These are phyloP conservation scores for Indri indri DNA, from an alignment of 2,113 vertebrate species.

Conservation along the genomic window DNA sequence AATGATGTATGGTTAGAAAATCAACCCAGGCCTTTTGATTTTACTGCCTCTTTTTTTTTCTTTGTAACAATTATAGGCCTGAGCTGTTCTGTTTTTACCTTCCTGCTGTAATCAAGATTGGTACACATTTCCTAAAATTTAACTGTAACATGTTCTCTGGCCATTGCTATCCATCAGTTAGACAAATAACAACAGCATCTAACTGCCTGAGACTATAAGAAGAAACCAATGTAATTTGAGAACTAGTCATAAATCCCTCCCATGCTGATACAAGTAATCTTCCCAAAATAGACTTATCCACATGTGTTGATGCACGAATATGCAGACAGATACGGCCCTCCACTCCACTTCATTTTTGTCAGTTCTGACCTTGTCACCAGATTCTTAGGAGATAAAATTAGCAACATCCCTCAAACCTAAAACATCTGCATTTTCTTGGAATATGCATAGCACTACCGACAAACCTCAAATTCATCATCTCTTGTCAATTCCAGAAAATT, in stretches of 20 bases:
- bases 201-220: background rate
- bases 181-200: too few species aligned
- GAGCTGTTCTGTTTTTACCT: background rate
- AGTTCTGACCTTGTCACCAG: background rate
- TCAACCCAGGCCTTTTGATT: too few species aligned
- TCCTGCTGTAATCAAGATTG: background rate
- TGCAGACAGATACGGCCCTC: too few species aligned
- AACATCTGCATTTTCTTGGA: background rate
- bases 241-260: too few species aligned
- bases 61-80: too few species aligned
- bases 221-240: fast-evolving
- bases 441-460: background rate
- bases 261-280: fast-evolving
- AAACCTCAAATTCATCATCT: background rate
- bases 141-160: background rate
- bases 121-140: background rate
- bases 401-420: background rate
- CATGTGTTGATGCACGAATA: fast-evolving
- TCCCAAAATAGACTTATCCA: fast-evolving
- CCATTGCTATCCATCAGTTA: background rate
- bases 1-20: background rate
- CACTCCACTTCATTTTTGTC: background rate
- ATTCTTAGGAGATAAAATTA: background rate
- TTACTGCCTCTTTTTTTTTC: background rate
- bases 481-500: background rate